Conservation (phyloP, 2,113 vertebrate genomes). For the Hystrix cristata region DNA sequence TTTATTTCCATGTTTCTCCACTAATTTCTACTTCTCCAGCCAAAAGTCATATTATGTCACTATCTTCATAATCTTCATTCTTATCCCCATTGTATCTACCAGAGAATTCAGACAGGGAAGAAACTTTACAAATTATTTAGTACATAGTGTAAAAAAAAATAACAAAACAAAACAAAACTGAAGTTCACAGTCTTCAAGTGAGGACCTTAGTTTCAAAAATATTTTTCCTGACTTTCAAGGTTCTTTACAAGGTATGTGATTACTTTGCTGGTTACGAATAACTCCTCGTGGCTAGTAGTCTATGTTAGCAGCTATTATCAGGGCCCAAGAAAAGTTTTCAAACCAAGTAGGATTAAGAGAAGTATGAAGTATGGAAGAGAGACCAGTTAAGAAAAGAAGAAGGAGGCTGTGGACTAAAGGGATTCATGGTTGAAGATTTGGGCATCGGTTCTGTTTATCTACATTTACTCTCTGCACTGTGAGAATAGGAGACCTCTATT, state of each 20-base stretch:
- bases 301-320: neutral
- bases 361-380: neutral
- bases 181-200: neutral
- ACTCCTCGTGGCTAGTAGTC: fast-evolving
- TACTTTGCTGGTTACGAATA: neutral
- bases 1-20: neutral
- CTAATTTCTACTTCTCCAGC: neutral
- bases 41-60: neutral
- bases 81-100: neutral
- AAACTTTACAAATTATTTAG: neutral
- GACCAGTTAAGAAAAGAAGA: neutral
- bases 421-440: neutral
- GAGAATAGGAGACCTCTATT: neutral
- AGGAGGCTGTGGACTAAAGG: neutral
- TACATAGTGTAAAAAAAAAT: neutral
- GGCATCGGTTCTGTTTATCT: neutral
- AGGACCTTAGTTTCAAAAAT: neutral
- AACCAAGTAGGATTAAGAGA: neutral
- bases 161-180: neutral
- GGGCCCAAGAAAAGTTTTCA: neutral
- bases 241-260: neutral
- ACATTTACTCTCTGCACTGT: fast-evolving
- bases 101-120: neutral
- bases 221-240: neutral
- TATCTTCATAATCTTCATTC: neutral